These are phyloP conservation scores for Alcis repandata DNA, from an alignment of 2,888 invertebrate species.

Conservation along the genomic window DNA sequence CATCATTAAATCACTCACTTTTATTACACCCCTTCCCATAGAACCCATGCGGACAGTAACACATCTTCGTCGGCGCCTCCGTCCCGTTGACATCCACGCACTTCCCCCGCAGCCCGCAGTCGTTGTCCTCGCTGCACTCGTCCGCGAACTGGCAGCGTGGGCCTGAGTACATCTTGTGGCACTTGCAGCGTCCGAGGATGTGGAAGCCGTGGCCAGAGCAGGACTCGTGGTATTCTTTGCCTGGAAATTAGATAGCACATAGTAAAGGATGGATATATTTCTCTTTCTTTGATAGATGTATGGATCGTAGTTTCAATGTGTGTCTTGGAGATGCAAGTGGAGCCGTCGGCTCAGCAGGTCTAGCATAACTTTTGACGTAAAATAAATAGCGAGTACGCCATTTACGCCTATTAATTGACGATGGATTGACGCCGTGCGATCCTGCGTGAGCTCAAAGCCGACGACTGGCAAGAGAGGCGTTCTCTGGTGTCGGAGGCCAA, in stretches of 20 bases:
- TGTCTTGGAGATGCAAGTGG: too few species aligned
- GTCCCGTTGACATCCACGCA: constrained; percentile 94
- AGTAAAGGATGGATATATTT: background rate
- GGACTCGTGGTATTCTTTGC: constrained; percentile 92
- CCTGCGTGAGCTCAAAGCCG: too few species aligned
- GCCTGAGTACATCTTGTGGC: constrained; percentile 93
- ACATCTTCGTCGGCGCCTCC: constrained; percentile 92
- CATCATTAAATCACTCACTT: constrained; percentile 85
- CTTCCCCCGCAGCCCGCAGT: constrained; percentile 95
- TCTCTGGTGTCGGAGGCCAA: too few species aligned
- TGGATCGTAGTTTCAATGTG: too few species aligned
- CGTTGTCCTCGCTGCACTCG: constrained; percentile 94
- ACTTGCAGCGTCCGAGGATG: constrained; percentile 92
- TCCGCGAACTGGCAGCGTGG: constrained; percentile 94
- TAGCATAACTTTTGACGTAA: too few species aligned
- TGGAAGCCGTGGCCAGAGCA: constrained; percentile 95
- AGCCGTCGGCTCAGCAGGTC: too few species aligned
- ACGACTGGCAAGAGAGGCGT: too few species aligned
- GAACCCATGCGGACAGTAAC: constrained; percentile 96
- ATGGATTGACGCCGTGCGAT: too few species aligned
- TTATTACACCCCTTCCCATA: constrained; percentile 94
- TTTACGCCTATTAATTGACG: too few species aligned
- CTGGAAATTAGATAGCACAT: constrained; percentile 66
- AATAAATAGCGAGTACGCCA: too few species aligned
- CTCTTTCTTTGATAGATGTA: too few species aligned